Percentiles rank a stretch among this genome's conserved stretches.
These are phyloP conservation scores for Melanotaenia parkinsoni DNA, from an alignment of 2,797 vertebrate species.

Conservation along the genomic window DNA sequence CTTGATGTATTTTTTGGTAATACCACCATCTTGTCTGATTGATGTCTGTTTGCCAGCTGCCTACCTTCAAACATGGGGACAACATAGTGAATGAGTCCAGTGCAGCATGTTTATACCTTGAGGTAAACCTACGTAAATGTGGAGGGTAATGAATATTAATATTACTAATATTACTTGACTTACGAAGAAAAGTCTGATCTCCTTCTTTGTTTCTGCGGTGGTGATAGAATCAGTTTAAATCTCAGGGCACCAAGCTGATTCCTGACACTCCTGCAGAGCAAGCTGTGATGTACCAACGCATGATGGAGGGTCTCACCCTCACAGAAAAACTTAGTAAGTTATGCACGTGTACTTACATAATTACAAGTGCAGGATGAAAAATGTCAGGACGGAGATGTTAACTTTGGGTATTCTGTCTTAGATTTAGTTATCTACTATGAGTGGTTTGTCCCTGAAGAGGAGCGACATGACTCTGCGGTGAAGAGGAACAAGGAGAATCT, in stretches of 20 bases:
- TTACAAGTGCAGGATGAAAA: neutral
- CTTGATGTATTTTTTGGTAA: neutral
- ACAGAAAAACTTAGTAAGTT: slow-evolving; percentile 70
- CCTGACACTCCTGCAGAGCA: slow-evolving; percentile 61
- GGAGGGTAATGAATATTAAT: neutral
- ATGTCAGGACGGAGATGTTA: neutral
- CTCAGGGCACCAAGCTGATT: slow-evolving; percentile 69
- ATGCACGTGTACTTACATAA: neutral
- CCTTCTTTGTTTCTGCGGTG: neutral
- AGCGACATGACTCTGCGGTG: slow-evolving; percentile 73
- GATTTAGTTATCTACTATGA: slow-evolving; percentile 65
- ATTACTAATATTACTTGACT: neutral
- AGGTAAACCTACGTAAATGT: slow-evolving; percentile 60
- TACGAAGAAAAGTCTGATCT: neutral
- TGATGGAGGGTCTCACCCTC: slow-evolving; percentile 68
- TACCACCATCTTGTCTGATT: accelerated
- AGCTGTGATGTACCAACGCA: slow-evolving; percentile 69
- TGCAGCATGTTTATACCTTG: slow-evolving; percentile 75
- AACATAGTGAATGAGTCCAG: slow-evolving; percentile 71
- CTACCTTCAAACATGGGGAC: slow-evolving; percentile 74
- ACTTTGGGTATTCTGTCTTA: slow-evolving; percentile 5
- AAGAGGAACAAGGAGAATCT: slow-evolving; percentile 75
- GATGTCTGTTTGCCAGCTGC: slow-evolving; percentile 61
- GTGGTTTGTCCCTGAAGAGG: slow-evolving; percentile 70
- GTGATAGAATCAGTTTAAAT: slow-evolving; percentile 70